These are phyloP conservation scores for Boloria selene DNA, from an alignment of 2,888 invertebrate species.

Conservation along the genomic window DNA sequence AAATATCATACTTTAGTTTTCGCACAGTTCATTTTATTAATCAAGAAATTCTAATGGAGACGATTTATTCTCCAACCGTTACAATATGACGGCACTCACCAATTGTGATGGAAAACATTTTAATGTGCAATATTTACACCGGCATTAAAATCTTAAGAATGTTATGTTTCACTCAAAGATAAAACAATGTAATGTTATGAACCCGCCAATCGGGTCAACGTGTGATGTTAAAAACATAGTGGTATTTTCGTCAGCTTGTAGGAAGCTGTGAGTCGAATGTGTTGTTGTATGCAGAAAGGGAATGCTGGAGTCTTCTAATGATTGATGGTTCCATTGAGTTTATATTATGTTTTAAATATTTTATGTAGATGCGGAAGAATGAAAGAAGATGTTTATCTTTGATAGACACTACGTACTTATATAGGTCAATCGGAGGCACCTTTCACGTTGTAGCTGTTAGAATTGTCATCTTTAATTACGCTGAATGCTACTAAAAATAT, in stretches of 20 bases:
- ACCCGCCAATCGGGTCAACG: background rate
- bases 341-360: too few relatives aligned
- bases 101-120: background rate
- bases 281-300: conserved; percentile 6
- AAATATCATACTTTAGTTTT: background rate
- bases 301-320: background rate
- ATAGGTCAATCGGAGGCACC: too few relatives aligned
- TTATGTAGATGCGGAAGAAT: too few relatives aligned
- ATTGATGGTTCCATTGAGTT: too few relatives aligned
- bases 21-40: background rate
- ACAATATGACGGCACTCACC: too few relatives aligned
- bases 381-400: too few relatives aligned
- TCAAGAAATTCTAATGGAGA: too few relatives aligned
- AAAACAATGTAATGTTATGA: conserved; percentile 3
- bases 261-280: conserved; percentile 1
- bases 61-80: too few relatives aligned
- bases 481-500: too few relatives aligned
- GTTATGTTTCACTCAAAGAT: background rate
- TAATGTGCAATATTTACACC: background rate
- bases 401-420: too few relatives aligned
- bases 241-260: conserved; percentile 3
- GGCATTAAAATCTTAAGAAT: background rate
- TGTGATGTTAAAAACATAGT: conserved; percentile 6
- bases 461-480: too few relatives aligned
- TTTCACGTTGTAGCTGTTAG: too few relatives aligned